Evolutionary conservation across 2,113 vertebrate species (phyloP).

Genomic region (Ophiodon elongatus): DNA sequence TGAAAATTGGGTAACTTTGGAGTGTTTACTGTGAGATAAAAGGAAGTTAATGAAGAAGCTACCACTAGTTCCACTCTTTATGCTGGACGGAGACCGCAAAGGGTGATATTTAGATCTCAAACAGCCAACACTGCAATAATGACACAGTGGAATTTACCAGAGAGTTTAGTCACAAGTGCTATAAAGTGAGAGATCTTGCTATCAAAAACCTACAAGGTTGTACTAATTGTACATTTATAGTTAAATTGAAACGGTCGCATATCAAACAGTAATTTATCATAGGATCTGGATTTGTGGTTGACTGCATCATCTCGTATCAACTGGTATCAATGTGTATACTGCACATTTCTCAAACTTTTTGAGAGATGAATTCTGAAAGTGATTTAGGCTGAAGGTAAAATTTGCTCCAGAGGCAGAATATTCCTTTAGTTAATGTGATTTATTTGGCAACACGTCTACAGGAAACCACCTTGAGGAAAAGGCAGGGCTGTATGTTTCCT

Average conservation of each 20-base stretch:
- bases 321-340: background rate
- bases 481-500: conserved; percentile 41
- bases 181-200: background rate
- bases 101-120: conserved; percentile 50
- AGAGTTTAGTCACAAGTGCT: background rate
- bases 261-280: background rate
- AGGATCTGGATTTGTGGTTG: conserved; percentile 4
- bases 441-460: conserved; percentile 23
- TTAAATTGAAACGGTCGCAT: background rate
- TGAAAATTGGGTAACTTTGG: conserved; percentile 26
- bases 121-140: conserved; percentile 14
- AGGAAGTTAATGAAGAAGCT: conserved; percentile 55
- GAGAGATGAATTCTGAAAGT: background rate
- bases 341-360: background rate
- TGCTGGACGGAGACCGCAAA: background rate
- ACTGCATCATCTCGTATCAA: background rate
- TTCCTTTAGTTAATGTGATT: conserved; percentile 29
- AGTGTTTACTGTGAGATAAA: conserved; percentile 27
- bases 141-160: conserved; percentile 46
- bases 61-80: conserved; percentile 44
- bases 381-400: background rate
- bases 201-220: background rate
- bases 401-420: background rate
- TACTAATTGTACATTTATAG: background rate
- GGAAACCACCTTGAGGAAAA: conserved; percentile 65